Conservation (phyloP, 2,888 invertebrate species). For the Ectropis crepuscularia region DNA sequence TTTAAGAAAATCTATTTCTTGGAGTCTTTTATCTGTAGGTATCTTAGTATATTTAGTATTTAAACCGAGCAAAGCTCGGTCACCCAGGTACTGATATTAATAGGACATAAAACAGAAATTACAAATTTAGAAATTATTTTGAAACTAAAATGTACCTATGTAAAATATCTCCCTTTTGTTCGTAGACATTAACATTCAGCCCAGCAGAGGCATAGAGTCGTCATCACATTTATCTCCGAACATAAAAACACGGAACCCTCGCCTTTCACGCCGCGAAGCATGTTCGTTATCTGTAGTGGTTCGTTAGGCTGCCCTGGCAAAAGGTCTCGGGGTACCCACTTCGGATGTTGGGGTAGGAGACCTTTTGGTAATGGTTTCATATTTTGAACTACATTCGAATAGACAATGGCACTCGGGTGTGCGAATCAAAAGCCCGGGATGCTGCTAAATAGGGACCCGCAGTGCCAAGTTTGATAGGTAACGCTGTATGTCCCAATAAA, state of each 20-base stretch:
- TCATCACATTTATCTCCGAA: slow-evolving; percentile 31
- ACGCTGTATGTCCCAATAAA: too few relatives aligned
- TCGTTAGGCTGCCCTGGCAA: slow-evolving; percentile 59
- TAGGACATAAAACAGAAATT: too few relatives aligned
- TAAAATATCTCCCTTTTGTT: neutral
- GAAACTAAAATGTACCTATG: too few relatives aligned
- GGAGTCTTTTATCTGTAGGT: too few relatives aligned
- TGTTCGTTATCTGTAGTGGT: slow-evolving; percentile 66
- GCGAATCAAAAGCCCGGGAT: neutral
- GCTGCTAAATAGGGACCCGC: too few relatives aligned
- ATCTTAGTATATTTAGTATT: too few relatives aligned
- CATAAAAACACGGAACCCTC: slow-evolving; percentile 25
- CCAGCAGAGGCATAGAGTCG: slow-evolving; percentile 12
- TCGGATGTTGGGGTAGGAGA: slow-evolving; percentile 38
- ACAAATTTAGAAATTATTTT: too few relatives aligned
- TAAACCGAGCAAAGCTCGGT: too few relatives aligned
- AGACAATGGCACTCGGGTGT: neutral
- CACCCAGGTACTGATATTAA: too few relatives aligned
- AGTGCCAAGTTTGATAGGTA: too few relatives aligned
- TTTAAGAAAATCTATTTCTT: too few relatives aligned
- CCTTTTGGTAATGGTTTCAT: slow-evolving; percentile 5
- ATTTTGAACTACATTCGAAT: neutral
- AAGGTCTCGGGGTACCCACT: slow-evolving; percentile 50
- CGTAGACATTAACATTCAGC: slow-evolving; percentile 11
- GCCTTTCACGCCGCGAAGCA: slow-evolving; percentile 37